These are phyloP conservation scores for Hystrix brachyura DNA, from an alignment of 2,113 vertebrate species.

Conservation along the genomic window DNA sequence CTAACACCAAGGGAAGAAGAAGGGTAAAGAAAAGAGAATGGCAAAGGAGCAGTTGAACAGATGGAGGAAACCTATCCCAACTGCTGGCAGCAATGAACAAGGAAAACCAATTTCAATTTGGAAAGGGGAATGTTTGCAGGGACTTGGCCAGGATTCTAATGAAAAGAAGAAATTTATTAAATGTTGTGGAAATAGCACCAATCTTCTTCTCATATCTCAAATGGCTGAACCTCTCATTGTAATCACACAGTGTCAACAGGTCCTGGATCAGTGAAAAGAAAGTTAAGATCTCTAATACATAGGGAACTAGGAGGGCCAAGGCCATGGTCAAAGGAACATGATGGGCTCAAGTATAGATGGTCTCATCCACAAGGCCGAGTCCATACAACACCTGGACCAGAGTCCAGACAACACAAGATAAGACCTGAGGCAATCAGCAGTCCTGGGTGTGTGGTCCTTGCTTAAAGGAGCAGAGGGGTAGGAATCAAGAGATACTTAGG, in stretches of 20 bases:
- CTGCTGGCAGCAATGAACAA: slow-evolving; percentile 50
- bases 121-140: slow-evolving; percentile 60
- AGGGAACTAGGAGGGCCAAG: neutral
- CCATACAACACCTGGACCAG: neutral
- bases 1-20: neutral
- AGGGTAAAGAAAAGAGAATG: neutral
- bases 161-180: slow-evolving; percentile 57
- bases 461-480: neutral
- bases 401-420: neutral
- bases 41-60: slow-evolving; percentile 23
- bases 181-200: slow-evolving; percentile 66
- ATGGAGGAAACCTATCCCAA: slow-evolving; percentile 49
- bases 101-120: slow-evolving; percentile 64
- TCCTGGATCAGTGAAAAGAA: neutral
- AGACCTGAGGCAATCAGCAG: neutral
- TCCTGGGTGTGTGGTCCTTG: neutral
- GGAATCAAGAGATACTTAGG: neutral
- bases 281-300: neutral
- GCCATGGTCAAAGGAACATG: neutral
- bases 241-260: neutral
- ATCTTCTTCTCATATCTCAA: slow-evolving; percentile 19
- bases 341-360: neutral
- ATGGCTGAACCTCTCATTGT: neutral
- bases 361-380: slow-evolving; percentile 15
- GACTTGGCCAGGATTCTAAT: slow-evolving; percentile 65